A percentile compares a stretch with the other conserved stretches of the same genome.
These are phyloP conservation scores for Platanista minor DNA, from an alignment of 2,113 vertebrate species.

Conservation along the genomic window DNA sequence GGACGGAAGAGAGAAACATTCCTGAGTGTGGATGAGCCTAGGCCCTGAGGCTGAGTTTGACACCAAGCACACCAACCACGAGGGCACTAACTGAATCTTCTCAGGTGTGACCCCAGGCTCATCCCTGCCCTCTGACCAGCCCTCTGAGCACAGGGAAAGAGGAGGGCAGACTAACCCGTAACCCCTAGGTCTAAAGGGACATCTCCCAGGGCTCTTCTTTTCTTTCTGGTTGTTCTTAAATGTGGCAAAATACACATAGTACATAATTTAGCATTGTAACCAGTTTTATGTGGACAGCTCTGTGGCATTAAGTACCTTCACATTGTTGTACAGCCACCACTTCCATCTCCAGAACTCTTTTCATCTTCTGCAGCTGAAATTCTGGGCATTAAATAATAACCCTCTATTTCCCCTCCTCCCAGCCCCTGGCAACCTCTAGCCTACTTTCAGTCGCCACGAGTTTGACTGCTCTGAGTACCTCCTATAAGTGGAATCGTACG, in stretches of 20 bases:
- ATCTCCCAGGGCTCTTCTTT: background rate
- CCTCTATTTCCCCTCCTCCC: too few relatives aligned
- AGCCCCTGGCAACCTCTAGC: background rate
- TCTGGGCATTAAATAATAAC: background rate
- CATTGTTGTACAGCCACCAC: too few relatives aligned
- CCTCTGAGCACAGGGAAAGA: background rate
- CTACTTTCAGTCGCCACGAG: background rate
- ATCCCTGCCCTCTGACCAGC: background rate
- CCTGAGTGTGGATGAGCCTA: background rate
- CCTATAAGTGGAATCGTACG: background rate
- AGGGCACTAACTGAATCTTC: background rate
- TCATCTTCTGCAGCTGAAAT: background rate
- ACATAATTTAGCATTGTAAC: background rate
- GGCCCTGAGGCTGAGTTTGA: background rate
- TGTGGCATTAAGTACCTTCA: background rate
- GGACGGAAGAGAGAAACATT: too few relatives aligned
- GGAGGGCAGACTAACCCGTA: background rate
- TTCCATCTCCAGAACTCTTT: background rate
- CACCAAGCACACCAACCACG: background rate
- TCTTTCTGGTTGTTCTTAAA: background rate
- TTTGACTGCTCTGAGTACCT: too few relatives aligned
- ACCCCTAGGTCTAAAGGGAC: background rate
- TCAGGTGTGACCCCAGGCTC: background rate
- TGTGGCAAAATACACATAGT: background rate
- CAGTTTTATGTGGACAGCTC: background rate